Percentiles rank a stretch among this genome's conserved stretches.
Evolutionary conservation across 2,888 invertebrate genomes (phyloP).

Genomic region (Synanthedon myopaeformis): DNA sequence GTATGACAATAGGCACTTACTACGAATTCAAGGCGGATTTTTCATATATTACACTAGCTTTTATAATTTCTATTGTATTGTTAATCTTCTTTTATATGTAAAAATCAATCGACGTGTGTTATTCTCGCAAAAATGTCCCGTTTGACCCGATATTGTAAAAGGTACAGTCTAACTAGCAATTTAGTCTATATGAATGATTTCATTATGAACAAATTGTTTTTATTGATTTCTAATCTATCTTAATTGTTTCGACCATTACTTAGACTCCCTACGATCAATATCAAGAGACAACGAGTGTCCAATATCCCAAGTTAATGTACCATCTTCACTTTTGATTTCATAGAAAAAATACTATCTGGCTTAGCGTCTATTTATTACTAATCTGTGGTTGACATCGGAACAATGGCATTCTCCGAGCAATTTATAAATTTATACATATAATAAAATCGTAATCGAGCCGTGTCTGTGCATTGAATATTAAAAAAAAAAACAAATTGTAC

Average conservation of each 20-base stretch:
- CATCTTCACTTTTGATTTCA: background rate
- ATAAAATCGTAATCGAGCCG: background rate
- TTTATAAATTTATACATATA: background rate
- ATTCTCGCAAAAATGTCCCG: too few species aligned
- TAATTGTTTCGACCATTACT: background rate
- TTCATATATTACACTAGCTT: too few species aligned
- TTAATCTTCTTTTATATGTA: too few species aligned
- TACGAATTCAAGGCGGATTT: too few species aligned
- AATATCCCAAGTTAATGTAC: background rate
- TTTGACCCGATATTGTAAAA: too few species aligned
- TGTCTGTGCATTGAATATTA: too few species aligned
- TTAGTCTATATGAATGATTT: too few species aligned
- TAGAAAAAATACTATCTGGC: conserved; percentile 10
- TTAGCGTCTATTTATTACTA: conserved; percentile 12
- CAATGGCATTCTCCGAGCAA: conserved; percentile 2
- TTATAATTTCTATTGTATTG: too few species aligned
- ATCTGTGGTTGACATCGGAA: conserved; percentile 11
- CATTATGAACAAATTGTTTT: background rate
- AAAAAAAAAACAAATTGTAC: too few species aligned
- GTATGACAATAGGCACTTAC: too few species aligned
- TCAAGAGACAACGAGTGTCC: background rate
- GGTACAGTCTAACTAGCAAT: too few species aligned
- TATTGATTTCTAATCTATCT: background rate
- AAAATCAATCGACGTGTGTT: too few species aligned
- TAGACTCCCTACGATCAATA: background rate